Percentiles rank a stretch among this genome's conserved stretches.
Evolutionary conservation across 2,888 invertebrate species (phyloP).

Genomic region (Adela reaumurella): DNA sequence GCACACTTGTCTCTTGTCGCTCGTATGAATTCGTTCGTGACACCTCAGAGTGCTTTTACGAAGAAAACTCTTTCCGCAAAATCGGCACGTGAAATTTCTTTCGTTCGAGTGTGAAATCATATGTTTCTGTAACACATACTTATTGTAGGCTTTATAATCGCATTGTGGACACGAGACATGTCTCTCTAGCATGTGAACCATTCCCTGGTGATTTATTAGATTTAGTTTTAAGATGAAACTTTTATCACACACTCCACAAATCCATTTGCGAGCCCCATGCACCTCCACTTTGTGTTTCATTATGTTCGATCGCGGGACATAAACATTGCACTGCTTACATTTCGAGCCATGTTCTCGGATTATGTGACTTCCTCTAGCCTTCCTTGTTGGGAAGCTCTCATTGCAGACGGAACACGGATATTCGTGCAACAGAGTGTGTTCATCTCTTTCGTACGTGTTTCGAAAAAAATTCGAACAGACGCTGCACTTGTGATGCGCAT

Average conservation of each 20-base stretch:
- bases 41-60: constrained; percentile 7
- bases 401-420: background rate
- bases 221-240: background rate
- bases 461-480: constrained; percentile 1
- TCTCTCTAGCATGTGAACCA: background rate
- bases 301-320: background rate
- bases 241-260: background rate
- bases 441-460: constrained; percentile 4
- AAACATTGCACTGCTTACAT: background rate
- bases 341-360: background rate
- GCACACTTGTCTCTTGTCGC: constrained; percentile 21
- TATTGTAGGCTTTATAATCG: background rate
- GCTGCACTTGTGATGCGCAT: background rate
- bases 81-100: background rate
- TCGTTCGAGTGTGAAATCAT: background rate
- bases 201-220: background rate
- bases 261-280: background rate
- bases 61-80: background rate
- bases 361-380: background rate
- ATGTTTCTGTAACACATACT: constrained; percentile 4
- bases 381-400: background rate
- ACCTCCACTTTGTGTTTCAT: background rate
- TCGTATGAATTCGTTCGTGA: constrained; percentile 26
- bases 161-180: background rate
- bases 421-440: constrained; percentile 1